phyloP scores from a whole-genome alignment of 2,888 invertebrate species.

The Parnassius apollo region DNA sequence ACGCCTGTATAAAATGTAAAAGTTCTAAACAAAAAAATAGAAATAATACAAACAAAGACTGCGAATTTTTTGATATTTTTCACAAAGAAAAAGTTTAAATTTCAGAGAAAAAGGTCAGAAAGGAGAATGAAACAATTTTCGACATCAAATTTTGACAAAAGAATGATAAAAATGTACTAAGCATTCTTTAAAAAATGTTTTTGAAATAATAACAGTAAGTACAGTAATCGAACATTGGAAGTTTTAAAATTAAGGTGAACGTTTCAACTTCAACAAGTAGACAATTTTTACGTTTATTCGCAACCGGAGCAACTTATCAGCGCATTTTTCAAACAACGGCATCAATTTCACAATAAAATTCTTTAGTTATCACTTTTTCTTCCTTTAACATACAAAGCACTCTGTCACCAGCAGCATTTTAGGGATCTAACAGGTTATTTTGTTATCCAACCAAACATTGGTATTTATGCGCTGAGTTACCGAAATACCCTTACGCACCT shows the following conservation, averaged over 20 bases:
- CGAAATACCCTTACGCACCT: conserved; percentile 39
- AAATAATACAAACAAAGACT: no score
- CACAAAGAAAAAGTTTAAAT: no score
- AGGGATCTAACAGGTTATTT: conserved; percentile 51
- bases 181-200: background rate
- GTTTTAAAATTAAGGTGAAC: conserved; percentile 63
- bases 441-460: conserved; percentile 48
- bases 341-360: conserved; percentile 53
- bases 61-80: no score
- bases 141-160: no score
- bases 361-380: conserved; percentile 50
- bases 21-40: no score
- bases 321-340: conserved; percentile 61
- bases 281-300: conserved; percentile 48
- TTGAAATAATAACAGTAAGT: background rate
- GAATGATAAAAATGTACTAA: background rate
- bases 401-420: conserved; percentile 47
- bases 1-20: no score
- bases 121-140: no score
- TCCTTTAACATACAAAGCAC: conserved; percentile 56
- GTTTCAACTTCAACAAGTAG: conserved; percentile 59
- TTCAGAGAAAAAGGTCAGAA: no score
- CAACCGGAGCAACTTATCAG: conserved; percentile 65
- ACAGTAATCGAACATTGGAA: conserved; percentile 34
- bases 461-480: conserved; percentile 47